A percentile compares a stretch with the other conserved stretches of the same genome.
Evolutionary conservation across 2,888 invertebrate species (phyloP).

Genomic region (Cantharis flavilabris): DNA sequence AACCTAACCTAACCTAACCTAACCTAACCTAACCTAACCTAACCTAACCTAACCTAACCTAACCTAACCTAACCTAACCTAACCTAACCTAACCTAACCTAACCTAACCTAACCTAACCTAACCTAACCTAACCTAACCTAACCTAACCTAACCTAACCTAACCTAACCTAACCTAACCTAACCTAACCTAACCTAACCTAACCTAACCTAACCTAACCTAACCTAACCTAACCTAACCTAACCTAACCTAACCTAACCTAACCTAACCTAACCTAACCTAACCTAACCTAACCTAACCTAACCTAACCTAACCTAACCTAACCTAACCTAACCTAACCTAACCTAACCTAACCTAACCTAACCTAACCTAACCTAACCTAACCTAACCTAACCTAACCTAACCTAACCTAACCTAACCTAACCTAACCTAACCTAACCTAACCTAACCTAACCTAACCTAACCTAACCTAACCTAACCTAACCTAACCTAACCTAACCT

Average conservation of each 20-base stretch:
- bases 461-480: neutral
- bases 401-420: neutral
- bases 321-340: neutral
- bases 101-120: neutral
- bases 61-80: neutral
- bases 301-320: neutral
- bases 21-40: neutral
- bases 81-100: neutral
- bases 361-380: neutral
- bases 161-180: neutral
- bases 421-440: neutral
- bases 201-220: neutral
- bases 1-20: neutral
- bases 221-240: neutral
- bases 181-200: neutral
- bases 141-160: neutral
- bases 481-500: neutral
- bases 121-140: neutral
- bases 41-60: neutral
- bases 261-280: neutral
- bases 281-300: neutral
- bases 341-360: neutral
- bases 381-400: neutral
- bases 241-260: neutral
- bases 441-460: neutral